Conservation (phyloP, 23 tunicate genomes). For the Botrylloides violaceus region DNA sequence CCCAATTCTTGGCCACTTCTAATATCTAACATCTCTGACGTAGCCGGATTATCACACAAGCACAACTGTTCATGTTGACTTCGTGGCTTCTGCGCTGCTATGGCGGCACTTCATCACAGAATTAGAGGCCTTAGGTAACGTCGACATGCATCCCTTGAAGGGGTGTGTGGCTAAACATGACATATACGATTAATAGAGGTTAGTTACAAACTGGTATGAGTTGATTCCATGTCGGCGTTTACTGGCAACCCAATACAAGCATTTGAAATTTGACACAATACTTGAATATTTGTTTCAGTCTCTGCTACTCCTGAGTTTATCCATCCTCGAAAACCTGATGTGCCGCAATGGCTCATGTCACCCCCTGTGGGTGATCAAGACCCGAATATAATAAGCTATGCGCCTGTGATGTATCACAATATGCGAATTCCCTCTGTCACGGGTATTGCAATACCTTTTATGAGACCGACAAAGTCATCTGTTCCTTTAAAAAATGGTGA, state of each 20-base stretch:
- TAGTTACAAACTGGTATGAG: too few relatives aligned
- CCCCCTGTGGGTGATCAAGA: conserved; percentile 50
- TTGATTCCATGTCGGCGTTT: too few relatives aligned
- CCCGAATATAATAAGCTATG: conserved; percentile 31
- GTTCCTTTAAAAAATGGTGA: background rate
- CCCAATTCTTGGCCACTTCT: background rate
- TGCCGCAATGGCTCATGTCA: conserved; percentile 80
- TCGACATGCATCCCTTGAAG: too few relatives aligned
- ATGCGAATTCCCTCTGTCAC: conserved; percentile 18
- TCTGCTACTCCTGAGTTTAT: conserved; percentile 78
- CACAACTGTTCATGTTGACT: background rate
- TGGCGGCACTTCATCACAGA: too few relatives aligned
- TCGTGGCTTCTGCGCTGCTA: background rate
- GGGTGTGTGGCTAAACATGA: too few relatives aligned
- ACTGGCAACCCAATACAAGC: too few relatives aligned
- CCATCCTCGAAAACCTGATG: conserved; percentile 66
- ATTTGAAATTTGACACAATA: too few relatives aligned
- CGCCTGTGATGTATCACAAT: conserved; percentile 29
- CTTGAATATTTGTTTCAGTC: conserved; percentile 5
- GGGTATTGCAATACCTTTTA: conserved; percentile 21
- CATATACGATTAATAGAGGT: too few relatives aligned
- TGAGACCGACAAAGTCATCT: background rate
- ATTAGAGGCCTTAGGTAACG: too few relatives aligned
- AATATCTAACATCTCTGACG: too few relatives aligned
- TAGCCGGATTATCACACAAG: too few relatives aligned